Base-by-base conservation (phyloP, 2,113 vertebrate genomes). In the Thamnaconus septentrionalis region DNA sequence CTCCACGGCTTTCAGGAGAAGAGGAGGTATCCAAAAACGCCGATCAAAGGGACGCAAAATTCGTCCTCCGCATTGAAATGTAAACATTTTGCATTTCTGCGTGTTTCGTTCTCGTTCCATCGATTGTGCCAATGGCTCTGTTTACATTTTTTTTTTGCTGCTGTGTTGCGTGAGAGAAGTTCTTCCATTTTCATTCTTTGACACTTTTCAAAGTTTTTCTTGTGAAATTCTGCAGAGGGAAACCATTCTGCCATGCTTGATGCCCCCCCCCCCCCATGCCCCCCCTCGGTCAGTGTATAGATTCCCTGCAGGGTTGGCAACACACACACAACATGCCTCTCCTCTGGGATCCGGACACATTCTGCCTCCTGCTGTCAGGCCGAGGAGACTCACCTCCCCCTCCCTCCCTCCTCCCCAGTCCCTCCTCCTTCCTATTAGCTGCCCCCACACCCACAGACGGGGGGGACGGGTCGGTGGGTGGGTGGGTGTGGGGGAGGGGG, bases 331-430 rank as follows among this genome's bases (percentile, higher is more conserved):
- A 61, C 39, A 48, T 64, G 62, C 45, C 57, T 70, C 58, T 59
- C 71, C 57, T 75, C 65, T 51, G 44, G 67, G 77, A 72, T 75
- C 81, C 74, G 61, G 76, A 71, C 71, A 81, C 65, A 84, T 73
- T 76, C 79, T 65, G 61, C 71, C 83, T 79, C 83, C 73, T 83
- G 61, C 75, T 67, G 66, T 79, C 67, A 71, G 73, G 41, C 54
- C 65, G 71, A 80, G 81, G 41, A 72, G 65, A 80, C 59, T 79
- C 53, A 51, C 75, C 64, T 59, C 71, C 50, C 45, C 40, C 75
- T 46, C 63, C 79, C 65, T 59, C 47, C 51, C 18, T 56, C 52
- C 8, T 39, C 12, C 64, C 64, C 59, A 56, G 47, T 41, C 55
- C 59, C 70, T 48, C 59, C 57, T 52, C 57, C 61, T 62, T 54